phyloP scores from a whole-genome alignment of 2,113 vertebrate genomes.

The Gallinago media region DNA sequence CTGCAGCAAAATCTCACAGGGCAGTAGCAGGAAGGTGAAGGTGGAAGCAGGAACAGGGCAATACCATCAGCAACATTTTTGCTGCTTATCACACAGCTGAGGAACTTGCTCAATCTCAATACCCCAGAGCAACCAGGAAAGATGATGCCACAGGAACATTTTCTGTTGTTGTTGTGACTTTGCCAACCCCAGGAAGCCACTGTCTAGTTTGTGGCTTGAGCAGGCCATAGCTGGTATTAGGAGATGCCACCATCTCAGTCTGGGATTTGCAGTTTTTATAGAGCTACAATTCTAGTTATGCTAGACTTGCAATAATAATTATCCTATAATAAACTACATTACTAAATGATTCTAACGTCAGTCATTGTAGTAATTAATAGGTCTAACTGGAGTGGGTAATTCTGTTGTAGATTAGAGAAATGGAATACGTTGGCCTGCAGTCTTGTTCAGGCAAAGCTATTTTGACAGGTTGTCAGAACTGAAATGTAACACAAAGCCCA shows the following conservation, averaged over 20 bases:
- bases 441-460: background rate
- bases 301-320: background rate
- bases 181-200: background rate
- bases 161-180: background rate
- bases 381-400: background rate
- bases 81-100: background rate
- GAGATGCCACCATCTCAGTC: background rate
- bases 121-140: background rate
- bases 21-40: background rate
- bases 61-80: background rate
- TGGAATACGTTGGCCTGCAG: background rate
- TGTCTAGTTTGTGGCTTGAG: background rate
- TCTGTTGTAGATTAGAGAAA: background rate
- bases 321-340: background rate
- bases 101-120: background rate
- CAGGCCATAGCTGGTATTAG: background rate
- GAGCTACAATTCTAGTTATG: background rate
- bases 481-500: background rate
- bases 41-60: background rate
- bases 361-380: background rate
- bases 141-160: background rate
- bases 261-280: background rate
- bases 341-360: background rate
- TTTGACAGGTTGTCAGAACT: background rate
- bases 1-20: background rate